Evolutionary conservation across 2,113 vertebrate genomes (phyloP).

Genomic region (Bucco capensis): DNA sequence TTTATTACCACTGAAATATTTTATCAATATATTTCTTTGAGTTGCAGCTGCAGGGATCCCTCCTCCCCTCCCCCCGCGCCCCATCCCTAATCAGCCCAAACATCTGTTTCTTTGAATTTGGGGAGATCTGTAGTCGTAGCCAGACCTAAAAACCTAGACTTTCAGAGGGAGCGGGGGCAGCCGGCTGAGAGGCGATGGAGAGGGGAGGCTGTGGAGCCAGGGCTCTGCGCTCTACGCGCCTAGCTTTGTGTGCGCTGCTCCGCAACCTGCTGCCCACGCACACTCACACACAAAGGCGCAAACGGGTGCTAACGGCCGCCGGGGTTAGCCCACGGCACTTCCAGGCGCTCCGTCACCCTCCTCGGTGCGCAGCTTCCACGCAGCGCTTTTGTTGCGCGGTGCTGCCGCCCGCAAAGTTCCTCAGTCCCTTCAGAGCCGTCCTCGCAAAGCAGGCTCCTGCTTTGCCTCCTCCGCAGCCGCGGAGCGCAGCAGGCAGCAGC

Average conservation of each 20-base stretch:
- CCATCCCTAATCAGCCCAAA: constrained; percentile 66
- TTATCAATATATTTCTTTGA: constrained; percentile 73
- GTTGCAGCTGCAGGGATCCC: constrained; percentile 69
- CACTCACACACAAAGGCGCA: constrained; percentile 4
- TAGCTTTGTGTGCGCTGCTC: not conserved
- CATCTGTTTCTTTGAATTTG: constrained; percentile 72
- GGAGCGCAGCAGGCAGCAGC: not conserved
- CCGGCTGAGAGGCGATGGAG: not conserved
- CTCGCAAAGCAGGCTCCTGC: not conserved
- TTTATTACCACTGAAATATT: constrained; percentile 69
- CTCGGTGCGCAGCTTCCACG: not conserved
- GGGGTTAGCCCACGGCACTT: not conserved
- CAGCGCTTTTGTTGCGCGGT: not conserved
- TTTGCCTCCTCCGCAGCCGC: not conserved
- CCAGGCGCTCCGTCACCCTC: not conserved
- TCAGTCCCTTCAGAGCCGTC: not conserved
- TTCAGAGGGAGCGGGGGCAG: not conserved
- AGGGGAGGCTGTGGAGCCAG: not conserved
- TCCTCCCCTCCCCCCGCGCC: constrained; percentile 11
- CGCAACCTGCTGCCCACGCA: not conserved
- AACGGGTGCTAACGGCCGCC: not conserved
- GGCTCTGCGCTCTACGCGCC: not conserved
- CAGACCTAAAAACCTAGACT: constrained; percentile 9
- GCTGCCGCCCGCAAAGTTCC: not conserved
- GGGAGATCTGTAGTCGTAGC: constrained; percentile 43